These are phyloP conservation scores for Drosophila lacertosa DNA, from an alignment of 1,140 invertebrate genomes.

Conservation along the genomic window DNA sequence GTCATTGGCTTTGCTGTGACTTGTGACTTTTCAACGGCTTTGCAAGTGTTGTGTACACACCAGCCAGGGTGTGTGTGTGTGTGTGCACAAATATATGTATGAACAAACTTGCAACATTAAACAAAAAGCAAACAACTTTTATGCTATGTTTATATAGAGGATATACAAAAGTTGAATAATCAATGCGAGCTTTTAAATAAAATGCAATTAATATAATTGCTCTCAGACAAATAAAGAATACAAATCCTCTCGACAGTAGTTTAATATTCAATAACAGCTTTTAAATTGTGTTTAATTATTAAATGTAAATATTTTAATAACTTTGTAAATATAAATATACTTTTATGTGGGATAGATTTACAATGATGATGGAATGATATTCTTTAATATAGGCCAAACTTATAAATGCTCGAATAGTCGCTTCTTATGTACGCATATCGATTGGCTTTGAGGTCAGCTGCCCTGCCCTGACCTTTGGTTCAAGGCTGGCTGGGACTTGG, in stretches of 20 bases:
- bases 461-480: constrained; percentile 44
- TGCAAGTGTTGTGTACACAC: neutral
- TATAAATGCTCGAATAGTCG: neutral
- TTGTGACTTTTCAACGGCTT: constrained; percentile 32
- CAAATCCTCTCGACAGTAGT: too few relatives aligned
- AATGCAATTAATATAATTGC: neutral
- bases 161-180: constrained; percentile 4
- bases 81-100: constrained; percentile 7
- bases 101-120: constrained; percentile 33
- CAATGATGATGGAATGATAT: too few relatives aligned
- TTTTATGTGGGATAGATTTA: too few relatives aligned
- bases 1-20: constrained; percentile 44
- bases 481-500: constrained; percentile 2
- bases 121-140: constrained; percentile 27
- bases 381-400: neutral
- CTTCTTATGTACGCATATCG: constrained; percentile 19
- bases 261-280: too few relatives aligned
- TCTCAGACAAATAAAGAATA: too few relatives aligned
- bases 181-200: neutral
- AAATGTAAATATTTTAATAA: too few relatives aligned
- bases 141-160: constrained; percentile 1
- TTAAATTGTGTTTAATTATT: too few relatives aligned
- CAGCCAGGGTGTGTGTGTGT: neutral
- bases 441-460: constrained; percentile 27
- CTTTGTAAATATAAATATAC: too few relatives aligned